Percentiles rank a stretch among this genome's conserved stretches.
phyloP scores from a whole-genome alignment of 2,113 vertebrate genomes.

The Corythornis vintsioides region DNA sequence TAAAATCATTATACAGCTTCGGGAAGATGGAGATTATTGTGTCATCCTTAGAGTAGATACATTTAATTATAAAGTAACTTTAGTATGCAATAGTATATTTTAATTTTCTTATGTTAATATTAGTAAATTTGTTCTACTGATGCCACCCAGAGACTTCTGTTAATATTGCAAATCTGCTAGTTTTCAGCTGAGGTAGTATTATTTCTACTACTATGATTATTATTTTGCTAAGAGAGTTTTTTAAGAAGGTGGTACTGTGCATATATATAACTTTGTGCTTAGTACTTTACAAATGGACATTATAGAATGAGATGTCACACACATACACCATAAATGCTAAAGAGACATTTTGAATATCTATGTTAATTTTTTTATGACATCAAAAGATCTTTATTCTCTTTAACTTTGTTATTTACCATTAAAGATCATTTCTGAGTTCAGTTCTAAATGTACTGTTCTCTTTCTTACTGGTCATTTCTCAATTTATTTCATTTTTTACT shows the following conservation, averaged over 20 bases:
- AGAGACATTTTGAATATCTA: background rate
- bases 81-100: background rate
- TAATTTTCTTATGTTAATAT: background rate
- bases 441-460: background rate
- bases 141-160: conserved; percentile 39
- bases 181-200: background rate
- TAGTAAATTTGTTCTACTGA: background rate
- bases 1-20: background rate
- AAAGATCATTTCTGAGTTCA: background rate
- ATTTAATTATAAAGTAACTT: background rate
- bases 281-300: background rate
- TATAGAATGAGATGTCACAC: background rate
- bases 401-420: background rate
- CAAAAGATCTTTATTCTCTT: background rate
- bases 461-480: background rate
- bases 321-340: background rate
- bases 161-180: conserved; percentile 39
- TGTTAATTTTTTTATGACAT: background rate
- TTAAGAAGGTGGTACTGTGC: background rate
- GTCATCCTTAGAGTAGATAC: background rate
- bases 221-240: background rate
- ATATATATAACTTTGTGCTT: background rate
- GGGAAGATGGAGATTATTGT: background rate
- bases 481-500: background rate
- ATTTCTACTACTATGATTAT: background rate